Percentiles rank a stretch among this genome's conserved stretches.
Conservation (phyloP, 1,140 invertebrate species). For the Charaxes varanes region DNA sequence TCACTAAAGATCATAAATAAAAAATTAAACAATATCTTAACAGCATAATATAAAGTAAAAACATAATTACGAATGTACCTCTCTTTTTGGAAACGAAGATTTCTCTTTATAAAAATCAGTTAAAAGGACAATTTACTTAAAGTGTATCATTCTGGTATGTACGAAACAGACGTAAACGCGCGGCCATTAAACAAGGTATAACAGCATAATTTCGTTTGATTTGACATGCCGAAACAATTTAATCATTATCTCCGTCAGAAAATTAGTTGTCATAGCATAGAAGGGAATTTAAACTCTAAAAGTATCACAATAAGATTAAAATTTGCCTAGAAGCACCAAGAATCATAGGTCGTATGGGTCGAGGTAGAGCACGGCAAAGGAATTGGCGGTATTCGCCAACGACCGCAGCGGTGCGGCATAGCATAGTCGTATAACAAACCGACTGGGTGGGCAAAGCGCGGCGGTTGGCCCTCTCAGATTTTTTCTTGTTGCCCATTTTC, state of each 20-base stretch:
- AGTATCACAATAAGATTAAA: slow-evolving; percentile 22
- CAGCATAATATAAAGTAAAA: neutral
- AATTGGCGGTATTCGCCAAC: slow-evolving; percentile 71
- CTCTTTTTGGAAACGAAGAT: neutral
- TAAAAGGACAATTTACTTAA: slow-evolving; percentile 50
- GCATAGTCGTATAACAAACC: slow-evolving; percentile 36
- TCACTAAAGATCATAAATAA: no score
- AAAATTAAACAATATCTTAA: no score
- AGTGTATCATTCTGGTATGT: slow-evolving; percentile 41
- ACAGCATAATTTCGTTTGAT: slow-evolving; percentile 73
- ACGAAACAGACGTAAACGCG: slow-evolving; percentile 50
- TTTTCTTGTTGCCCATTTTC: slow-evolving; percentile 54
- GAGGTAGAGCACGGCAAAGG: slow-evolving; percentile 40
- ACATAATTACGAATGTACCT: neutral
- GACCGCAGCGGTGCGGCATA: slow-evolving; percentile 49
- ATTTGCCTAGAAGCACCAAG: slow-evolving; percentile 15
- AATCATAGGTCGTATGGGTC: slow-evolving; percentile 41
- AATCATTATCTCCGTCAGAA: slow-evolving; percentile 66
- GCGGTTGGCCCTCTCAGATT: slow-evolving; percentile 44
- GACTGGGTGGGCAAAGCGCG: slow-evolving; percentile 61
- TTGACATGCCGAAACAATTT: slow-evolving; percentile 73
- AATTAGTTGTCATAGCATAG: slow-evolving; percentile 33
- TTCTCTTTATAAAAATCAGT: slow-evolving; percentile 18
- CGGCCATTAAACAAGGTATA: slow-evolving; percentile 69
- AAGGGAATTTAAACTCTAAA: slow-evolving; percentile 25